Evolutionary conservation across 2,888 invertebrate genomes (phyloP), one percentile per base, ranked within the genome.

Genomic region (Autographa gamma): DNA sequence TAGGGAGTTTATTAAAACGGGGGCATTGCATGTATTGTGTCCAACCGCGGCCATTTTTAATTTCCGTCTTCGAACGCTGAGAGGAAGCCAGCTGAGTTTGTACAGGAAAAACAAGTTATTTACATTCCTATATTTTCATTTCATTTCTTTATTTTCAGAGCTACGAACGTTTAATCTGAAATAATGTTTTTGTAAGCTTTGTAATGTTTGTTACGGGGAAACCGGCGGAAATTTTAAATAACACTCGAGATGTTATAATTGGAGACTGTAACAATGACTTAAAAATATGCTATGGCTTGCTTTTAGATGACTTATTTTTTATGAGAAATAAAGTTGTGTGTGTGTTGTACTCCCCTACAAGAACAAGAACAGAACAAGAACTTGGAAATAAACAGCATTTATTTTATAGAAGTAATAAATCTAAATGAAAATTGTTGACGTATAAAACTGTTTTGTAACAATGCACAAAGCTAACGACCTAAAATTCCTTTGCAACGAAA

Each of bases 1-100:
- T 60, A 58, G 18, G 31, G 43, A 34, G 59, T 19, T 34, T 54
- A 56, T 69, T 74, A 75, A 63, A 73, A 63, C 54, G 61, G 67
- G 62, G 63, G 63, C 66, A 69, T 72, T 77, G 62, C 73, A 73
- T 74, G 70, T 69, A 67, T 76, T 78, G 75, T 75, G 71, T 61
- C 52, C 67, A 77, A 75, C 80, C 72, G 69, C 71, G 56, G 77
- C 75, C 73, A 80, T 65, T 80, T 80, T 80, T 80, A 80, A 80
- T 80, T 80, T 80, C 80, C 81, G 80, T 73, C 81, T 80, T 77
- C 64, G 68, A 71, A 68, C 71, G 9, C 38, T 61, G 32, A 11
- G 31, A 32, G 59, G 31, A 14, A 70, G 41, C 62, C 66, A 60
- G 43, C 43, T 59, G 59, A 79, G 68, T 71, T 76, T 38, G 65